Evolutionary conservation across 23 tunicate genomes (phyloP).

Genomic region (Trididemnum clinides): DNA sequence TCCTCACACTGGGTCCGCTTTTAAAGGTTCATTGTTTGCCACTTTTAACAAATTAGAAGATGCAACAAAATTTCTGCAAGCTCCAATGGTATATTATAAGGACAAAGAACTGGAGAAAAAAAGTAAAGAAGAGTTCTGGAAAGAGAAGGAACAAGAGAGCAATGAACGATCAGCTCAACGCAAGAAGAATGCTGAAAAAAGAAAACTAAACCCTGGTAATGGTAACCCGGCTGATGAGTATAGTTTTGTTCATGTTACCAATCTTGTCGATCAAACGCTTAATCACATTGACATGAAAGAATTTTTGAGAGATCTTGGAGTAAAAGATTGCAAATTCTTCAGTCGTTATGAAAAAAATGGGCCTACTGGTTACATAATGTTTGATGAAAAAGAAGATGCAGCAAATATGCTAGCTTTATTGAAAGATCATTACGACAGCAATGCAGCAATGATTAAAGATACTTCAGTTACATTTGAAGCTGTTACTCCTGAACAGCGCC

Average conservation of each 20-base stretch:
- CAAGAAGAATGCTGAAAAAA: constrained; percentile 12
- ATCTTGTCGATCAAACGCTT: constrained; percentile 67
- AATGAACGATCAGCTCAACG: constrained; percentile 3
- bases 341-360: constrained; percentile 64
- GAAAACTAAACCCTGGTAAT: not conserved
- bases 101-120: constrained; percentile 66
- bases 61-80: constrained; percentile 77
- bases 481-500: constrained; percentile 40
- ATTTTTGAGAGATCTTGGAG: constrained; percentile 49
- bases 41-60: constrained; percentile 88
- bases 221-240: constrained; percentile 4
- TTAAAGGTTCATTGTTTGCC: constrained; percentile 85
- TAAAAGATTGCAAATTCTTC: constrained; percentile 48
- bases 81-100: constrained; percentile 89
- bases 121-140: constrained; percentile 52
- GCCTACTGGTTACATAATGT: constrained; percentile 59
- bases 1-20: constrained; percentile 52
- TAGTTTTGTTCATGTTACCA: constrained; percentile 59
- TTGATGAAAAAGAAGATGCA: constrained; percentile 27
- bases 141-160: constrained; percentile 57
- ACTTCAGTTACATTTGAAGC: constrained; percentile 45
- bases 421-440: constrained; percentile 40
- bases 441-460: constrained; percentile 27
- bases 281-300: constrained; percentile 68
- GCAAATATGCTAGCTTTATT: constrained; percentile 36